Evolutionary conservation across 2,113 vertebrate species (phyloP), one percentile per base, ranked within the genome.

Genomic region (Pipa parva): DNA sequence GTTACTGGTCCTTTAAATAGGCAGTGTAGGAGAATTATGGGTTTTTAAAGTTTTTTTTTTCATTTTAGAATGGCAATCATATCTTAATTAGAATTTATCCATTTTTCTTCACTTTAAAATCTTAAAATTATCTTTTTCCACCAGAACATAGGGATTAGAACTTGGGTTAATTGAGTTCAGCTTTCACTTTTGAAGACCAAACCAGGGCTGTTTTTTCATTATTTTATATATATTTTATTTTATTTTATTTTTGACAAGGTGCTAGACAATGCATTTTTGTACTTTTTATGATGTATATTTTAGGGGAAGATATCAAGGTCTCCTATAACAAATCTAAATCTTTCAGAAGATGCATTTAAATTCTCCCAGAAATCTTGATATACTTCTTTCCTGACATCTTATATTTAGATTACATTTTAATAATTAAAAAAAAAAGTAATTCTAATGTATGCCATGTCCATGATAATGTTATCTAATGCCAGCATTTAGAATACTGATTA

Each of bases 301-400:
- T 29, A 6, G 51, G 42, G 42, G 18, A 20, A 55, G 25, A n/a
- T 42, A 42, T 51, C 20, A 18, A 31, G 48, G 52, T 24, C 17
- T 55, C 9, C 22, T 7, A 36, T 46, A 24, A 64, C 26, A 29
- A 25, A 39, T 63, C 25, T n/a, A 15, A 31, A 33, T 57, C 51
- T 46, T 57, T 65, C 48, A 57, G 37, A 65, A 65, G 20, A 57
- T 7, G 52, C 42, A 31, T 56, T 65, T 29, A 57, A 56, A 36
- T 57, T 28, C 45, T 46, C 25, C 22, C 18, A 46, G 37, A 65
- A 48, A 39, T 33, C 18, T 8, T n/a, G 11, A 37, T 26, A 27
- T 29, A 31, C 17, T 48, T 65, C 63, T 52, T 28, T 33, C 22
- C 37, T 65, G 63, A 54, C 25, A 18, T 52, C 52, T 65, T 6